Evolutionary conservation across 2,888 invertebrate genomes (phyloP).

Genomic region (Congeria kusceri): DNA sequence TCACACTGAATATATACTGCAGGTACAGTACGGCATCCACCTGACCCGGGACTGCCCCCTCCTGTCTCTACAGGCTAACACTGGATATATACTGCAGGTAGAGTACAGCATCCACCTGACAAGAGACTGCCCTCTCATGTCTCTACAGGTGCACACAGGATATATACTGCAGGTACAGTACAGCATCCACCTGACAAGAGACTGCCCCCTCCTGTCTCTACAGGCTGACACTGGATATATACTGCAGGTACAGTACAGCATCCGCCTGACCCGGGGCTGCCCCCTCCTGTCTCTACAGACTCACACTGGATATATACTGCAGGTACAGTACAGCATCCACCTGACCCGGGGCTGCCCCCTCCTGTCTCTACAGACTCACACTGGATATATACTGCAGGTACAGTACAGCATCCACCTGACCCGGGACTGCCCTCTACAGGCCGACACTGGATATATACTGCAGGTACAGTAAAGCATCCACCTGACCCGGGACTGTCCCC

Average conservation of each 20-base stretch:
- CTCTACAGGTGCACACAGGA: constrained; percentile 44
- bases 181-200: too few relatives aligned
- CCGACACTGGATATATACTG: constrained; percentile 47
- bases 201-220: too few relatives aligned
- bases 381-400: too few relatives aligned
- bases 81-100: too few relatives aligned
- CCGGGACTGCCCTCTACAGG: constrained; percentile 24
- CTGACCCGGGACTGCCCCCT: too few relatives aligned
- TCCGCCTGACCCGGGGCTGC: constrained; percentile 23
- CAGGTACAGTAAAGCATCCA: constrained; percentile 33
- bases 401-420: constrained; percentile 41
- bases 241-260: constrained; percentile 37
- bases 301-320: constrained; percentile 50
- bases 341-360: too few relatives aligned
- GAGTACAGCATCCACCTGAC: constrained; percentile 45
- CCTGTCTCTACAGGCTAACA: too few relatives aligned
- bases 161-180: constrained; percentile 50
- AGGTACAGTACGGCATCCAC: constrained; percentile 24
- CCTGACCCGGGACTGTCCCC: too few relatives aligned
- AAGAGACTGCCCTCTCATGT: constrained; percentile 32
- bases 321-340: constrained; percentile 25
- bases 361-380: too few relatives aligned
- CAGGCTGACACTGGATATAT: too few relatives aligned
- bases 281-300: constrained; percentile 42
- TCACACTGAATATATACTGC: constrained; percentile 50